Base-by-base conservation (phyloP, 2,113 vertebrate genomes). In the Todiramphus saurophagus region DNA sequence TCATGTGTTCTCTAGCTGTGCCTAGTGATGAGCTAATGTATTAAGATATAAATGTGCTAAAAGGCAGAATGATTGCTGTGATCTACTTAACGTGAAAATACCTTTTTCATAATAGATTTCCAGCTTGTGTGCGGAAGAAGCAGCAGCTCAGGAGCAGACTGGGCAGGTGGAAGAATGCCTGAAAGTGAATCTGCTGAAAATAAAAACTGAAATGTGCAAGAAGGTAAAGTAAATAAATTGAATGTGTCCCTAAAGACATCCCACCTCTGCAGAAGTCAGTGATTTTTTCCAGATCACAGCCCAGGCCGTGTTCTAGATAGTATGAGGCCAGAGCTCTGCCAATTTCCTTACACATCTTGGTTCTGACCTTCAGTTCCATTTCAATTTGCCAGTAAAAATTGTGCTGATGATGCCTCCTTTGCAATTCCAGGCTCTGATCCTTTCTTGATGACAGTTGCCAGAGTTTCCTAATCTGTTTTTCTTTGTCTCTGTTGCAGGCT, bases 151-250 rank as follows among this genome's bases (percentile, higher is more conserved):
- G 94, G 99, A 99, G 91, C 99, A 99, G 97, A 99, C 99, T 1
- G 99, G 99, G 31, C 99, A 99, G 93, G 99, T 99, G 43, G 99
- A 99, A 94, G 99, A 99, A 91, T 99, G 99, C 96, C 97, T 99
- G 75, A 99, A 99, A 96, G 98, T 99, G 68, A 99, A 99, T 96
- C 98, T 99, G 95, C 98, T 99, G 70, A 99, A 99, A 97, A 99
- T 99, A 96, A 99, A 98, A 95, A 98, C 98, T 1, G 99, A 99
- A 23, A 96, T 96, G 89, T 99, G 99, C 85, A 99, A 99, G 83
- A 99, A 99, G 99, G 99, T 99, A 98, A 95, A 33, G 56, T 39
- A 90, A 74, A 37, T 43, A 55, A 82, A 46, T 41, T 31, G 60
- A 15, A 44, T 21, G 24, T 67, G 27, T 41, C 78, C 48, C 64